These are phyloP conservation scores for Felis chaus DNA, from an alignment of 2,113 vertebrate genomes.

Conservation along the genomic window DNA sequence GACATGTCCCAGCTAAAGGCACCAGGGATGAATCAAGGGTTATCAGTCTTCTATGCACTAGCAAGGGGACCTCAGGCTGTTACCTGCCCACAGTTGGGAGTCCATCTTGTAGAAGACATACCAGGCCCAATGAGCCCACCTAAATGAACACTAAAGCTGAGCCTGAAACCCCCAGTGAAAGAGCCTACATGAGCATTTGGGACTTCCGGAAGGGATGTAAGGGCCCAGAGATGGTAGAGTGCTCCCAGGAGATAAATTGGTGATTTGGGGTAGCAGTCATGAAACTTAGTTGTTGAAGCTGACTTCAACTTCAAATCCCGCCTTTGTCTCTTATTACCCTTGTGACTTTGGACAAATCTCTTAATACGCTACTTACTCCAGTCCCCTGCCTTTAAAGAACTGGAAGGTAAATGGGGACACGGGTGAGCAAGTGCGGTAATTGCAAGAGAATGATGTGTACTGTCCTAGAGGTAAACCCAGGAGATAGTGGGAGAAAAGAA, in stretches of 20 bases:
- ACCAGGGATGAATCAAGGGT: not conserved
- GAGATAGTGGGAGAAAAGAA: not conserved
- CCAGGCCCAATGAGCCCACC: not conserved
- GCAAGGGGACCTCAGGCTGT: not conserved
- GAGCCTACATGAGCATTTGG: not conserved
- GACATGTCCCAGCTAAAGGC: slow-evolving; percentile 10
- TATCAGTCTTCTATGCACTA: not conserved
- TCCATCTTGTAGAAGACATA: accelerated
- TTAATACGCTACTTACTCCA: not conserved
- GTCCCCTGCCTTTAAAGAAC: not conserved
- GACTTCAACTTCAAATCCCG: not conserved
- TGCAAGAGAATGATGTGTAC: not conserved
- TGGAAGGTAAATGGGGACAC: not conserved
- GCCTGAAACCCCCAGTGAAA: not conserved
- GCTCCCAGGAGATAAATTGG: accelerated
- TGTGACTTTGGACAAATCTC: not conserved
- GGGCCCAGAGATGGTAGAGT: accelerated
- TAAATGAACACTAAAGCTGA: not conserved
- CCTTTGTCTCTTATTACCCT: not conserved
- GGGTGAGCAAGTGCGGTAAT: not conserved
- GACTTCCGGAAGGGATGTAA: not conserved
- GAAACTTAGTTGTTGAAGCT: not conserved
- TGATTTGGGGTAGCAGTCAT: accelerated
- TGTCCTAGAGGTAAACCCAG: not conserved
- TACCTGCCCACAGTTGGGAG: not conserved